Conservation (phyloP, 35 echinoderm and acorn worm species). For the Antedon bifida region DNA sequence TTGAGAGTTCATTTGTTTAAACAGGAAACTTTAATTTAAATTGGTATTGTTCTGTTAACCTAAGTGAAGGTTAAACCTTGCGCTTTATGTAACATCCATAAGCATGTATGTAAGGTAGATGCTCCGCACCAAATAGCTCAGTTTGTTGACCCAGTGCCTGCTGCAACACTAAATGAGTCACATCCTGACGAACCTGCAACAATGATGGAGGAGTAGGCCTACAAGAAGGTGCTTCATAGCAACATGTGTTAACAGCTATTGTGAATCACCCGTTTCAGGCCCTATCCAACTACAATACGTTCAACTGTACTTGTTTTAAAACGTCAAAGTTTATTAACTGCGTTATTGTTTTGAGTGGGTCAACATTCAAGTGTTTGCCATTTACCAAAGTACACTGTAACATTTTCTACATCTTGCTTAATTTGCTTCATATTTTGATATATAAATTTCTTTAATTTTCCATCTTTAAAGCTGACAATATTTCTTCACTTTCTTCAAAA, state of each 20-base stretch:
- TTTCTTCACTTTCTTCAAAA: too few relatives aligned
- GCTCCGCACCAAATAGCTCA: neutral
- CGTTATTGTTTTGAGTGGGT: too few relatives aligned
- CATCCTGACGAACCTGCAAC: neutral
- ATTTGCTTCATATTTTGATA: too few relatives aligned
- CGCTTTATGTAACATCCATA: neutral
- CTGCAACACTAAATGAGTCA: neutral
- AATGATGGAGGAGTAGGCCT: neutral
- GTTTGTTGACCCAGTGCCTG: neutral
- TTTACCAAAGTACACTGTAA: too few relatives aligned
- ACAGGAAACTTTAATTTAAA: neutral
- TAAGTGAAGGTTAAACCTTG: neutral
- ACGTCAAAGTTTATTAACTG: too few relatives aligned
- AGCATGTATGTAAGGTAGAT: neutral
- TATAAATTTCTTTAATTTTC: too few relatives aligned
- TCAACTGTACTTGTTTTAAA: neutral
- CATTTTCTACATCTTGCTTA: too few relatives aligned
- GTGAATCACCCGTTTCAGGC: neutral
- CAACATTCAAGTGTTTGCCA: too few relatives aligned
- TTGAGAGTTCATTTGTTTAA: neutral
- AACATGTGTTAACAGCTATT: too few relatives aligned
- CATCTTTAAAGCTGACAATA: too few relatives aligned
- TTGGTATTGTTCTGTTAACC: neutral
- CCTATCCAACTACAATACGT: neutral
- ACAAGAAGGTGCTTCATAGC: neutral